Evolutionary conservation across 2,888 invertebrate genomes (phyloP).

Genomic region (Aleiodes leptofemur): DNA sequence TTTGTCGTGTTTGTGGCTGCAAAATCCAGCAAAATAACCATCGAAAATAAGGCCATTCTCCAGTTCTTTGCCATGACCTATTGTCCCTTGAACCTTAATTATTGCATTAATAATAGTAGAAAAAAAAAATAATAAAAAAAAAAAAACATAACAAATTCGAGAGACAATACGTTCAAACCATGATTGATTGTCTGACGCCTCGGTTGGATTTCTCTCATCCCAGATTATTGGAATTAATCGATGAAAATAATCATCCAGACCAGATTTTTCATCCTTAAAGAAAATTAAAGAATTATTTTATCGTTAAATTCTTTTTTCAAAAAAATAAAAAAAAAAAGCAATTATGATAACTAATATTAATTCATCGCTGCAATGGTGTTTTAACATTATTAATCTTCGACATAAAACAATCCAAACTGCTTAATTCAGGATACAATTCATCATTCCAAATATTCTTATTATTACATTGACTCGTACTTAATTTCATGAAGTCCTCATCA

Average conservation of each 20-base stretch:
- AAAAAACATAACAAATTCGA: slow-evolving; percentile 15
- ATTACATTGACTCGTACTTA: slow-evolving; percentile 45
- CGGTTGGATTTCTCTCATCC: too few relatives aligned
- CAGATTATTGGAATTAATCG: too few relatives aligned
- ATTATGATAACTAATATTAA: slow-evolving; percentile 1
- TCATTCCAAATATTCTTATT: slow-evolving; percentile 60
- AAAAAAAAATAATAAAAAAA: slow-evolving; percentile 15
- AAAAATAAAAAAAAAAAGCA: not conserved
- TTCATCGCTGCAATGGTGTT: slow-evolving; percentile 73
- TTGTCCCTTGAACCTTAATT: too few relatives aligned
- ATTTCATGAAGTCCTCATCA: slow-evolving; percentile 24
- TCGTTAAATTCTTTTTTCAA: not conserved
- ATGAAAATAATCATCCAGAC: slow-evolving; percentile 2
- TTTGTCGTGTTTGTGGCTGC: too few relatives aligned
- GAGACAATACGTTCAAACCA: slow-evolving; percentile 16
- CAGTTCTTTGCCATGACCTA: too few relatives aligned
- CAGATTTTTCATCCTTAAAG: slow-evolving; percentile 22
- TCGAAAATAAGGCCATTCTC: too few relatives aligned
- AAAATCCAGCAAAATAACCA: too few relatives aligned
- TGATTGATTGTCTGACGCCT: not conserved
- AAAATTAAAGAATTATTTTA: slow-evolving; percentile 36
- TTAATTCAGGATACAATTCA: slow-evolving; percentile 77
- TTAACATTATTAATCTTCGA: slow-evolving; percentile 80
- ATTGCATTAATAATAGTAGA: slow-evolving; percentile 33
- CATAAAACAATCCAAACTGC: slow-evolving; percentile 82